Conservation (phyloP, 2,888 invertebrate genomes). For the Azorinus chamasolen region DNA sequence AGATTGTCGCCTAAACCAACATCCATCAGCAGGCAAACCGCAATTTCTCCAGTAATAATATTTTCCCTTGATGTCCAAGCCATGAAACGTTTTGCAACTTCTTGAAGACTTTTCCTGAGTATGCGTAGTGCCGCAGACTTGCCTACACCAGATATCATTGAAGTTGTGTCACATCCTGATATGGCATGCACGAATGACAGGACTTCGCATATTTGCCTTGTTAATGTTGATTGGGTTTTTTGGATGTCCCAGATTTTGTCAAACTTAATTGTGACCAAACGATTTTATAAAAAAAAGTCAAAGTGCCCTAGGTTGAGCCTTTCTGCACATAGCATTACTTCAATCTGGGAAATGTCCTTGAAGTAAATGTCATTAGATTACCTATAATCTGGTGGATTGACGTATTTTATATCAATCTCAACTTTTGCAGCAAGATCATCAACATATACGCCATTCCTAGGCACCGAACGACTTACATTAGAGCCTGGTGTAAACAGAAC, state of each 20-base stretch:
- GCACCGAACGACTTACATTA: conserved; percentile 8
- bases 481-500: conserved; percentile 37
- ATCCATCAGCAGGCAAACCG: not conserved
- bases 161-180: conserved; percentile 60
- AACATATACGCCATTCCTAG: conserved; percentile 4
- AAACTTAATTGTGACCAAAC: conserved; percentile 12
- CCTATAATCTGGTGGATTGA: not conserved
- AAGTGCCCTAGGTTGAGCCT: not conserved
- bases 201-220: not conserved
- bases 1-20: not conserved
- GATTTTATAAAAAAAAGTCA: conserved; percentile 40
- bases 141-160: conserved; percentile 44
- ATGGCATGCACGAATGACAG: conserved; percentile 57
- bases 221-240: no score
- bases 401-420: conserved; percentile 24
- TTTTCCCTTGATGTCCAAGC: not conserved
- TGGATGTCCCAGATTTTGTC: no score
- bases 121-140: conserved; percentile 28
- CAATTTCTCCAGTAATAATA: not conserved
- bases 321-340: not conserved
- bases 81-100: not conserved
- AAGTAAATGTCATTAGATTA: not conserved
- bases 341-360: not conserved
- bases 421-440: conserved; percentile 19
- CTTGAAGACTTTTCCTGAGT: not conserved